Conservation (phyloP, 2,113 vertebrate species). For the Mionectes macconnelli region DNA sequence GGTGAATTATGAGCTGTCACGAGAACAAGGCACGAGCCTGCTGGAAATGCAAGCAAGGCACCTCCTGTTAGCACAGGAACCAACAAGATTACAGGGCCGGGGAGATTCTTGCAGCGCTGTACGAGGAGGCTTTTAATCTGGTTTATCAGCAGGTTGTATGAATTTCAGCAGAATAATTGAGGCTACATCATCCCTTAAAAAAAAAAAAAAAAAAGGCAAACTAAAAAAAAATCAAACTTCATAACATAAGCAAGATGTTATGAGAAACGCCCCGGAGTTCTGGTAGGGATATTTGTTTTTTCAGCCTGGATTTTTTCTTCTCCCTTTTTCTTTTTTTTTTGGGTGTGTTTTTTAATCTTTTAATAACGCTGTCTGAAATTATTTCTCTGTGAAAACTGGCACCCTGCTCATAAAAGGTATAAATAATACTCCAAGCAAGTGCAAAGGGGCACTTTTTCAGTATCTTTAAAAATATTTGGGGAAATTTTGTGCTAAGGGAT, state of each 20-base stretch:
- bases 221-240: neutral
- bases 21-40: neutral
- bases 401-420: neutral
- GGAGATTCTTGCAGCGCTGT: neutral
- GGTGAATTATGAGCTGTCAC: neutral
- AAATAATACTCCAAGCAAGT: neutral
- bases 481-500: neutral
- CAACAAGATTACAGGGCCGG: neutral
- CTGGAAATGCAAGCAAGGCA: neutral
- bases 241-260: constrained; percentile 28
- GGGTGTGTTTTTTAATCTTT: constrained; percentile 41
- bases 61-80: neutral
- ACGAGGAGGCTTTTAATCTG: neutral
- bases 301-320: neutral
- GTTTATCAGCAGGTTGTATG: neutral
- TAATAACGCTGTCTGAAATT: constrained; percentile 24
- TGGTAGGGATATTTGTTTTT: constrained; percentile 45
- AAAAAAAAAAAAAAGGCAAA: neutral
- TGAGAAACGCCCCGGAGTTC: neutral
- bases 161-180: neutral
- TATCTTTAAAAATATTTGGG: neutral
- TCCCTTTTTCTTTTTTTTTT: neutral
- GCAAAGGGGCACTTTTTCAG: neutral
- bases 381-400: constrained; percentile 9
- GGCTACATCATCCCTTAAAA: neutral